Base-by-base conservation (phyloP, 2,113 vertebrate species). In the Limanda limanda region DNA sequence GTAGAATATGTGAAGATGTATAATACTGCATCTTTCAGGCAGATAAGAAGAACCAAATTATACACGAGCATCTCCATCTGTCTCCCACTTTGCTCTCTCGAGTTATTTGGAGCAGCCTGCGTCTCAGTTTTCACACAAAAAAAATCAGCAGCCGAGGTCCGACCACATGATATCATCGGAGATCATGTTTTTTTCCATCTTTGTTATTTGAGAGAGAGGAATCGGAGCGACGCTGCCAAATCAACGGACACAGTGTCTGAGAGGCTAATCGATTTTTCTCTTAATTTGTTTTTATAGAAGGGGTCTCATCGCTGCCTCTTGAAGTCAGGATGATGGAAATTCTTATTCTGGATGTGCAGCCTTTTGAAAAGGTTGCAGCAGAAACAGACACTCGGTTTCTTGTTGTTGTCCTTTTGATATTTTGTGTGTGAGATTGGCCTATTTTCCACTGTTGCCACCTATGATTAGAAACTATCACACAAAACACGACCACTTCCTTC, bases 241-340 rank as follows among this genome's bases (percentile, higher is more conserved):
- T 84, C 86, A 90, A 89, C 86, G 68, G 69, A 79, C 73, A 81
- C 55, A 52, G 57, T 47, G 73, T 87, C 82, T 91, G 73, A 83
- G 84, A 84, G 80, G 42, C 6, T 87, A 92, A 89, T 82, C 78
- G 92, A 93, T 93, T 87, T 87, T 86, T 65, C n/a, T 83, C 24
- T 61, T 55, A 20, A 25, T 72, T 78, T 88, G 55, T 86, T 92
- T 86, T 88, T 76, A 84, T 86, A 73, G 71, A 86, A 78, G 57
- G 48, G 20, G n/a, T 82, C 64, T 68, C 42, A 62, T 71, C 45
- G 51, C 40, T 0, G 47, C 57, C 24, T 65, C 20, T 60, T 88
- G 55, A 68, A 18, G 63, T n/a, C 35, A 72, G 58, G 31, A 62
- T 35, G 62, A 1, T 54, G 57, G n/a, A 68, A 71, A 73, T 60